Evolutionary conservation across 2,888 invertebrate species (phyloP), one percentile per base, ranked within the genome.

Genomic region (Scelioninae gen. 2): DNA sequence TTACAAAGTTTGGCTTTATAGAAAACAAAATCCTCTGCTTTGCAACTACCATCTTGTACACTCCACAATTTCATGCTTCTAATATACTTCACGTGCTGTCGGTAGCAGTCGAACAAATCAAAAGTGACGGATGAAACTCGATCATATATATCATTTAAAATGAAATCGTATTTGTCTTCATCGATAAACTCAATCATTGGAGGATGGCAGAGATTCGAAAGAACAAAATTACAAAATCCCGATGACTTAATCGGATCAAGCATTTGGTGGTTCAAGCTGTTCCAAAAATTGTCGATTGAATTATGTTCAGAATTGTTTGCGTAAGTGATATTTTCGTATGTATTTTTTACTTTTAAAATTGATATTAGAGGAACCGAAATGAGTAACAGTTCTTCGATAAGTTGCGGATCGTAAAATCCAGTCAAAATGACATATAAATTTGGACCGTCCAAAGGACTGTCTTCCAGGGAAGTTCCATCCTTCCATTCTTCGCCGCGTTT

Each of bases 401-500:
- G 53, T 5, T 76, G 64, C 0, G 81, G 76, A 60, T 85, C 79
- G 33, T 79, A 77, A 80, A 90, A 89, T 0, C 89, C 89, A 0
- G 89, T 88, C 0, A 90, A 77, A 25, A 89, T 87, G 6, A 90
- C 83, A 73, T 89, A 90, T 11, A 90, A 78, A 75, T 89, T 87
- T 0, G 90, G 89, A 0, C 90, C 90, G 33, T 88, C 87, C 10
- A 78, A 74, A 0, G 90, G 89, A 73, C 85, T 88, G 74, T 90
- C 90, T 63, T 89, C 88, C 2, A 89, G 85, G 75, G 88, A 89
- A 0, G 87, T 84, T 79, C 87, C 87, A 77, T 89, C 88, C 77
- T 88, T 86, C 89, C 89, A 89, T 79, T 89, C 89, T 80, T 90
- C 89, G 9, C 88, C 89, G 41, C 89, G 85, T 1, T 87, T 86